Percentiles rank a stretch among this genome's conserved stretches.
Evolutionary conservation across 2,888 invertebrate genomes (phyloP).

Genomic region (Clunio marinus): DNA sequence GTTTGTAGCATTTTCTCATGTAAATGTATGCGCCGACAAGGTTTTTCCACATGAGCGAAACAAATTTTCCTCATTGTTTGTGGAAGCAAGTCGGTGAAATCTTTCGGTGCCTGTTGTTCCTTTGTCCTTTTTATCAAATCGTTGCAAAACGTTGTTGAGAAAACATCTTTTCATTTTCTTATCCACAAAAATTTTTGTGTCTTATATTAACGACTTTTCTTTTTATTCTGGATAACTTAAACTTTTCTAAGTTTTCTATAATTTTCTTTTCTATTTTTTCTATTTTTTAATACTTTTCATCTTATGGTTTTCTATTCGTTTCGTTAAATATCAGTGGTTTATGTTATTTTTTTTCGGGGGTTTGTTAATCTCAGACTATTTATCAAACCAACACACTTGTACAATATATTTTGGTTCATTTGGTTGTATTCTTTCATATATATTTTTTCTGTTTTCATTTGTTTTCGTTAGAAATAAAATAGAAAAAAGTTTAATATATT

Average conservation of each 20-base stretch:
- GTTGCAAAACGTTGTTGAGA: slow-evolving; percentile 53
- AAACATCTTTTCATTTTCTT: slow-evolving; percentile 47
- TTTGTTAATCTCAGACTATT: slow-evolving; percentile 22
- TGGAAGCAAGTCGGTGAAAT: slow-evolving; percentile 27
- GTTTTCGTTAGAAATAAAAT: slow-evolving; percentile 37
- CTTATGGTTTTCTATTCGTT: neutral
- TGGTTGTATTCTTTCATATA: slow-evolving; percentile 19
- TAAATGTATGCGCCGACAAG: neutral
- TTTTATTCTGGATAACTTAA: neutral
- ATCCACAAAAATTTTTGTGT: slow-evolving; percentile 26
- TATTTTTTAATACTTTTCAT: neutral
- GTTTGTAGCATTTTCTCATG: neutral
- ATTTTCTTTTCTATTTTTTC: neutral
- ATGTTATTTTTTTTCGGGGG: neutral
- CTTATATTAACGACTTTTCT: slow-evolving; percentile 5
- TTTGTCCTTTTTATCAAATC: slow-evolving; percentile 47
- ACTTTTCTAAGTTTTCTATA: neutral
- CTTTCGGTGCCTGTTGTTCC: slow-evolving; percentile 12
- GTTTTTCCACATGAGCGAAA: slow-evolving; percentile 18
- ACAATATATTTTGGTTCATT: slow-evolving; percentile 9
- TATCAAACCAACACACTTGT: slow-evolving; percentile 35
- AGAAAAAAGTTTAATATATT: slow-evolving; percentile 34
- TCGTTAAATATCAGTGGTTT: neutral
- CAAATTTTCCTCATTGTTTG: slow-evolving; percentile 29
- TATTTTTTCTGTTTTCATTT: slow-evolving; percentile 3